A percentile compares a stretch with the other conserved stretches of the same genome.
These are phyloP conservation scores for Chrysolina oricalcia DNA, from an alignment of 2,888 invertebrate genomes.

Conservation along the genomic window DNA sequence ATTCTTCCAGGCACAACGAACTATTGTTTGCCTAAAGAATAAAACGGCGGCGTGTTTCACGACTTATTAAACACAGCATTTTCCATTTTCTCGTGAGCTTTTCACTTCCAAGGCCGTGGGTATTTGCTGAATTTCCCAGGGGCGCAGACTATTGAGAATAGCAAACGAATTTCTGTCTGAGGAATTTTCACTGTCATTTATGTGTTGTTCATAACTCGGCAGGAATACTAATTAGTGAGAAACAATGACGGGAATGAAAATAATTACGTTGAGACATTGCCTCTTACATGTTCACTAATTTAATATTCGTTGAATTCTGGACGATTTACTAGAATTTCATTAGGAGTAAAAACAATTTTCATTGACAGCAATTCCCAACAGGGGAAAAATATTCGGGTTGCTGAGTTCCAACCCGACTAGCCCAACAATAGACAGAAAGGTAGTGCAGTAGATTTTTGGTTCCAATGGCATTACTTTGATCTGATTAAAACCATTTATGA, in stretches of 20 bases:
- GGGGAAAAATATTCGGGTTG: no score
- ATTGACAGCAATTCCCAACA: no score
- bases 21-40: not conserved
- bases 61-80: not conserved
- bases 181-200: slow-evolving; percentile 20
- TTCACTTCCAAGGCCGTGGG: not conserved
- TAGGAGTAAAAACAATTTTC: no score
- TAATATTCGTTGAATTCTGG: not conserved
- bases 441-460: not conserved
- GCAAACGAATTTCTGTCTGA: not conserved
- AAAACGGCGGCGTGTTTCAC: not conserved
- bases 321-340: not conserved
- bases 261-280: not conserved
- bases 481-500: no score
- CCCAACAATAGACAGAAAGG: not conserved
- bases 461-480: no score
- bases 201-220: not conserved
- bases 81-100: not conserved
- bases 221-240: slow-evolving; percentile 3
- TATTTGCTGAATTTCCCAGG: slow-evolving; percentile 29
- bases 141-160: slow-evolving; percentile 2
- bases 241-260: not conserved
- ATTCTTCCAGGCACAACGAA: not conserved
- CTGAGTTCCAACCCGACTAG: no score
- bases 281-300: not conserved